A percentile compares a stretch with the other conserved stretches of the same genome.
These are phyloP conservation scores for Noctilio leporinus DNA, from an alignment of 2,113 vertebrate genomes.

Conservation along the genomic window DNA sequence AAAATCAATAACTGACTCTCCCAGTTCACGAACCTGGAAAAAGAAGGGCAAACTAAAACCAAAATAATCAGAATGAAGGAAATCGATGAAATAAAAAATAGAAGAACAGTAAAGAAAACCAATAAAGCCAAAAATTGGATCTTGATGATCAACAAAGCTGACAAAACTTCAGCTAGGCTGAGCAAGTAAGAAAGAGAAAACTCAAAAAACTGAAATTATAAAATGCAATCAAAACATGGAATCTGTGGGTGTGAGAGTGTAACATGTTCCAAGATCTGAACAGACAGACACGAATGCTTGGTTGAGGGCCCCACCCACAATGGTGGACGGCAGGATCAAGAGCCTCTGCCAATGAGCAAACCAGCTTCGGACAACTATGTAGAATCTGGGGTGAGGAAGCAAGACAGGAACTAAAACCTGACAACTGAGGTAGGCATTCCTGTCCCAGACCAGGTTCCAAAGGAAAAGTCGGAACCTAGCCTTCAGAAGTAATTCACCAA, in stretches of 20 bases:
- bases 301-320: neutral
- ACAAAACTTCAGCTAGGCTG: neutral
- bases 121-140: neutral
- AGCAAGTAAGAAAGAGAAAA: neutral
- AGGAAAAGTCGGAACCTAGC: neutral
- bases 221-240: neutral
- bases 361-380: neutral
- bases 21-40: neutral
- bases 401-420: neutral
- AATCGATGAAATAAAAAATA: neutral
- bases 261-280: neutral
- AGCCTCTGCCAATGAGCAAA: neutral
- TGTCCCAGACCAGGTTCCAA: neutral
- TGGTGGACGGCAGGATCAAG: neutral
- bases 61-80: neutral
- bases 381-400: neutral
- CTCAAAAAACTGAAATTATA: neutral
- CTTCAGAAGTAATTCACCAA: neutral
- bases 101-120: neutral
- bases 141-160: neutral
- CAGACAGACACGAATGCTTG: neutral
- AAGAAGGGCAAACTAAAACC: neutral
- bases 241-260: neutral
- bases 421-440: neutral
- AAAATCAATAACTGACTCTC: neutral